Conservation (phyloP, 2,113 vertebrate genomes). For the Neodon shergylaensis region DNA sequence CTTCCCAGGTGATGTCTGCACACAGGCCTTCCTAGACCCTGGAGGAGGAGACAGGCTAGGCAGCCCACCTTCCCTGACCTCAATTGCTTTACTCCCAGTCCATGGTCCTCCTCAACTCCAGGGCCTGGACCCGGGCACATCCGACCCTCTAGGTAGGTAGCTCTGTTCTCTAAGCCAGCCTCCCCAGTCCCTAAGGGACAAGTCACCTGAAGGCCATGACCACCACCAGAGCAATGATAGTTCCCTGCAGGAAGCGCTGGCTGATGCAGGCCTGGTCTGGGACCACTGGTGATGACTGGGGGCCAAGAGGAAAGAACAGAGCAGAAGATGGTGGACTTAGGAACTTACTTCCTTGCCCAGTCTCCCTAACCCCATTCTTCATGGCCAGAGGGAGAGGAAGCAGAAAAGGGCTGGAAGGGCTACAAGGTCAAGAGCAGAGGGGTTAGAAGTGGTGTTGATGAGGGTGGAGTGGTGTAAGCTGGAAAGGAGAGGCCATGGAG, state of each 20-base stretch:
- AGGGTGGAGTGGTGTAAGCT: neutral
- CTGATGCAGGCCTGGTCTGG: constrained; percentile 94
- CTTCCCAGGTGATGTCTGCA: neutral
- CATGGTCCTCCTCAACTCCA: neutral
- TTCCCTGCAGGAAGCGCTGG: constrained; percentile 95
- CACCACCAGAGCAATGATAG: constrained; percentile 95
- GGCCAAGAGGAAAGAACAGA: neutral
- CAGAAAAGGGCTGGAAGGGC: neutral
- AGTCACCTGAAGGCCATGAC: constrained; percentile 98
- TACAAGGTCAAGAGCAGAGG: neutral
- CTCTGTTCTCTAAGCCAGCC: neutral
- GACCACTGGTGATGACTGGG: constrained; percentile 80
- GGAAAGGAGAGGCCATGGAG: neutral
- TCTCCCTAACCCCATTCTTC: neutral
- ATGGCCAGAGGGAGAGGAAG: neutral
- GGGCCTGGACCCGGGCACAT: neutral
- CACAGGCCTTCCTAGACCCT: neutral
- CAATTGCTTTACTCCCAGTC: neutral
- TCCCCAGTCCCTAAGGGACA: neutral
- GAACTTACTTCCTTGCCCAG: neutral
- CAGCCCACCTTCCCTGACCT: neutral
- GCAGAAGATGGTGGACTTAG: neutral
- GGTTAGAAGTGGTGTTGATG: neutral
- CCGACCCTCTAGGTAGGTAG: neutral
- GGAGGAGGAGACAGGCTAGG: neutral